These are phyloP conservation scores for Orthochromis indermauri DNA, from an alignment of 2,113 vertebrate species.

Conservation along the genomic window DNA sequence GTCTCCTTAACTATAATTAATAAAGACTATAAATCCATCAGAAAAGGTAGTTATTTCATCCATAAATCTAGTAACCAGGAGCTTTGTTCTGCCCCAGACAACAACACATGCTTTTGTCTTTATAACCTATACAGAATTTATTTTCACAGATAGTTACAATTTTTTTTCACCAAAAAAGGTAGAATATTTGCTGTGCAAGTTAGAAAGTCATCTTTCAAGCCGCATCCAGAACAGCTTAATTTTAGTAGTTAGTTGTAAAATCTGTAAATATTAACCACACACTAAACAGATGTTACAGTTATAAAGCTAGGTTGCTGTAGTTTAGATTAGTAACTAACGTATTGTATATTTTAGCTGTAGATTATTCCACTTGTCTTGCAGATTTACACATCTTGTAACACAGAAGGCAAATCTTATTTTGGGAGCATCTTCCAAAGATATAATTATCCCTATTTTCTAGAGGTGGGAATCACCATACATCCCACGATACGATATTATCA, in stretches of 20 bases:
- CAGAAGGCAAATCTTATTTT: background rate
- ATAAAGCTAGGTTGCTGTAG: background rate
- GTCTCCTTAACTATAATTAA: background rate
- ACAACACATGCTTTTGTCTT: background rate
- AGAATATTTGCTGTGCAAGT: background rate
- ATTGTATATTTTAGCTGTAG: background rate
- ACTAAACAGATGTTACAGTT: background rate
- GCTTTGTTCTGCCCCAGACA: background rate
- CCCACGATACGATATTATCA: too few relatives aligned
- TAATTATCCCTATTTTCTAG: slow-evolving; percentile 2
- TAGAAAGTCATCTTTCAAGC: background rate
- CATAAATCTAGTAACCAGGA: background rate
- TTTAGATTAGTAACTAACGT: background rate
- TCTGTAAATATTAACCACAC: background rate
- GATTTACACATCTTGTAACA: background rate
- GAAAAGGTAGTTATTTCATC: background rate
- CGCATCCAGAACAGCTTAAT: background rate
- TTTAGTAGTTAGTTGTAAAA: background rate
- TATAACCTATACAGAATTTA: background rate
- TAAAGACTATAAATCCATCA: background rate
- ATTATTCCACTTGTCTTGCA: background rate
- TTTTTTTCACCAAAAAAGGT: background rate
- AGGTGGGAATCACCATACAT: too few relatives aligned
- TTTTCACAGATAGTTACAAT: background rate
- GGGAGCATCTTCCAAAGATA: background rate